Base-by-base conservation (phyloP, 2,797 vertebrate species). In the Micrastur ruficollis region DNA sequence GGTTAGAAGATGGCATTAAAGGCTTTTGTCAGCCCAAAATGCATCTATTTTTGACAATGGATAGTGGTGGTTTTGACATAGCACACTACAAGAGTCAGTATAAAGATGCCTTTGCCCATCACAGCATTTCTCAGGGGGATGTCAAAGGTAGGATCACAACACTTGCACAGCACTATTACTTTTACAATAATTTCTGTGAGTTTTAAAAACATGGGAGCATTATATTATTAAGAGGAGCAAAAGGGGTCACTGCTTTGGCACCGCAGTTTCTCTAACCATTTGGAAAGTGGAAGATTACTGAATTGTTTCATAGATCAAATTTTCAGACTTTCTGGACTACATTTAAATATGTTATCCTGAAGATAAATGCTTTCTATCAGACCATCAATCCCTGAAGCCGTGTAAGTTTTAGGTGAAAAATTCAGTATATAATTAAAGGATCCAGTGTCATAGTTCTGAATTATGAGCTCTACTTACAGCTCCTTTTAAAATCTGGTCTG, bases 381-480 rank as follows among this genome's bases (percentile, higher is more conserved):
- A 59, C 62, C 36, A 79, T 94, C 73, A 85, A 75, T 89, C 87
- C 73, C 50, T 34, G 50, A 90, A 95, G 58, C 25, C 8, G 9
- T 80, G 1, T 23, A 81, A 78, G 72, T 81, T 89, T 87, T 49
- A 91, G 82, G 75, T 88, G 84, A 90, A 92, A 94, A 94, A 95
- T 62, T 92, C 76, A 74, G 74, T 50, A 34, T 73, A 75, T 90
- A 87, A 96, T 94, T 85, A 94, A 94, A 96, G 58, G 58, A 90
- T 42, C n/a, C 21, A 70, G 40, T 55, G 34, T 87, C 90, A 86
- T 8, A 92, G 56, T 46, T 90, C 84, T 96, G 81, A 97, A 88
- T 95, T 92, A 95, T 80, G 87, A 94, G 50, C 66, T 93, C 75
- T 92, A 70, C 81, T 96, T 88, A 78, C n/a, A 91, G 81, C n/a